Base-by-base conservation (phyloP, 2,797 vertebrate species). In the Sebastes oblongus region DNA sequence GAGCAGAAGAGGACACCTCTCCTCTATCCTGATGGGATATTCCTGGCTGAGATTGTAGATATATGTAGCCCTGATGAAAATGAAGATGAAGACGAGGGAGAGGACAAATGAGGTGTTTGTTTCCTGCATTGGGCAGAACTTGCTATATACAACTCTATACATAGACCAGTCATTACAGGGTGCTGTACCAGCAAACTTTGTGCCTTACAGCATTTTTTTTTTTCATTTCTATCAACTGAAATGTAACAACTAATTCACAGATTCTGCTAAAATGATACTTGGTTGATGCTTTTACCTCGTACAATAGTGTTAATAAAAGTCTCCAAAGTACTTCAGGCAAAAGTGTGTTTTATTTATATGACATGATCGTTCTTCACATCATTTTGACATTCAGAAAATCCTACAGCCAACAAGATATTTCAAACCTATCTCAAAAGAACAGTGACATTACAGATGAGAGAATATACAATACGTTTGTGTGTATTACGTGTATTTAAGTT, bases 51-150 rank as follows among this genome's bases (percentile, higher is more conserved):
- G 64, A 61, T 81, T 79, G 62, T 94, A 13, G 73, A 92, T 69
- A 83, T 93, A n/a, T 83, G 80, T 20, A 89, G 88, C 75, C 85
- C 91, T 16, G 84, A 90, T 80, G 92, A 91, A 75, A 74, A 85
- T 18, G 91, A 91, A 75, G 85, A 89, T 50, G 80, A 90, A 75
- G 85, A 89, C 42, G 62, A 86, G 18, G 81, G 64, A 74, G 30
- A 39, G 2, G 58, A 72, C 11, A 62, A 65, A 68, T 72, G 27
- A 68, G 4, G 3, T 52, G 39, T 42, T 78, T 39, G 46, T 78
- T 22, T 56, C 10, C 13, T 68, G 8, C 20, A 11, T 2, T 42
- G 11, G 6, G 14, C 2, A 36, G 46, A 29, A 50, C 24, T 56
- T 50, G 29, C 73, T 68, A 0, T 42, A 42, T 42, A 42, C 39